Base-by-base conservation (phyloP, 2,888 invertebrate genomes). In the Flexamia atlantica region DNA sequence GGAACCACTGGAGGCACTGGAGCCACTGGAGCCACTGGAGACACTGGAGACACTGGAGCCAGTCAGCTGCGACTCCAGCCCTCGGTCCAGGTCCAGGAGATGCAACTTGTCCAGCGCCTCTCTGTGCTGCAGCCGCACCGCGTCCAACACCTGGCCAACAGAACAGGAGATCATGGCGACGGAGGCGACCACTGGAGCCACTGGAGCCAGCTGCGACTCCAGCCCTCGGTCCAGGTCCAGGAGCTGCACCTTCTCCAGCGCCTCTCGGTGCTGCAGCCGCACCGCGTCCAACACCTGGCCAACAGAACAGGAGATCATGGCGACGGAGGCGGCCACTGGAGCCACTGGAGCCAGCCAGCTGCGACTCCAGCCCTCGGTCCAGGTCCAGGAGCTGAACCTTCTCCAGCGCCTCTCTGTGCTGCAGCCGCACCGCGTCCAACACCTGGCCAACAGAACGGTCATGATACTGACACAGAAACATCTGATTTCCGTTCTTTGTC, bases 241-340 rank as follows among this genome's bases (percentile, higher is more conserved):
- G 2, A 60, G n/a, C 40, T 57, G 28, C 25, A 81, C 81, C 20
- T 81, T 81, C 14, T 32, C 36, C n/a, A 81, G 81, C 5, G 81
- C 36, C 53, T 57, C 46, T 9, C 60, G 12, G 4, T 60, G 25
- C 17, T 81, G 60, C n/a, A 81, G 32, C 23, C 53, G 57, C 14
- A 81, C 60, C 3, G 20, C 12, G 25, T 81, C 81, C n/a, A 81
- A 81, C 81, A 81, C 20, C 81, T 81, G 60, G n/a, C n/a, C n/a
- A n/a, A n/a, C n/a, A n/a, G n/a, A n/a, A n/a, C n/a, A n/a, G n/a
- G n/a, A n/a, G n/a, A n/a, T n/a, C n/a, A n/a, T n/a, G n/a, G n/a
- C n/a, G n/a, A n/a, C n/a, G 60, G 42, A 42, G 42, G 14, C 42
- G 14, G 14, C 14, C 9, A 10, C 42, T 10, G 14, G 14, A 7